These are phyloP conservation scores for Bos indicus DNA, from an alignment of 2,113 vertebrate species.

Conservation along the genomic window DNA sequence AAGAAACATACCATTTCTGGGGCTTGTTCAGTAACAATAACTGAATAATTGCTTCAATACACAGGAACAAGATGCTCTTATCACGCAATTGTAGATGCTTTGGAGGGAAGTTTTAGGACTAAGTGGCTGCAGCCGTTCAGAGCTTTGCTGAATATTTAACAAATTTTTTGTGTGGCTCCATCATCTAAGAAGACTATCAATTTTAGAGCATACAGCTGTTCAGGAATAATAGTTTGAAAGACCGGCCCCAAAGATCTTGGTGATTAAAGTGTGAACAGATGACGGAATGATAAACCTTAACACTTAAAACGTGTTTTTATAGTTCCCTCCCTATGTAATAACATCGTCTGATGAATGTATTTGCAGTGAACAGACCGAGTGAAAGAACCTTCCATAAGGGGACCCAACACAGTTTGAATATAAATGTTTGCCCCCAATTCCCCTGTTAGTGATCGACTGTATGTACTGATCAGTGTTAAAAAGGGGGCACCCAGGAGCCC, in stretches of 20 bases:
- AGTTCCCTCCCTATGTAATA: neutral
- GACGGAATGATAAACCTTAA: conserved; percentile 46
- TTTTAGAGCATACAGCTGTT: conserved; percentile 28
- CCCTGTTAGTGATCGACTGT: conserved; percentile 8
- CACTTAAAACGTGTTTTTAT: conserved; percentile 7
- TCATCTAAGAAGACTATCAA: conserved; percentile 22
- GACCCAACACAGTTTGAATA: neutral
- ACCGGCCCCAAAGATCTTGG: neutral
- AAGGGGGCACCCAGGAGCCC: neutral
- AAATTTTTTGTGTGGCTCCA: neutral
- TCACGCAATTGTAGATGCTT: neutral
- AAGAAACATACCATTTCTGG: neutral
- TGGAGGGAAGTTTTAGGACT: neutral
- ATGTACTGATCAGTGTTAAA: conserved; percentile 1
- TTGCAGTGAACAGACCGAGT: neutral
- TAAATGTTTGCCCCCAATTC: neutral
- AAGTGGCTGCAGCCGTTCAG: neutral
- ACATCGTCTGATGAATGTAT: neutral
- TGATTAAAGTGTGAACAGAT: conserved; percentile 47
- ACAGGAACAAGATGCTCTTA: neutral
- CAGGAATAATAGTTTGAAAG: conserved; percentile 31
- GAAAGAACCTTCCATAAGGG: neutral
- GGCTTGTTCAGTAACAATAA: neutral
- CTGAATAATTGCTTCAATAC: neutral
- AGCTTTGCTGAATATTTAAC: conserved; percentile 16